Conservation (phyloP, 2,797 vertebrate genomes). For the Ibycter americanus region DNA sequence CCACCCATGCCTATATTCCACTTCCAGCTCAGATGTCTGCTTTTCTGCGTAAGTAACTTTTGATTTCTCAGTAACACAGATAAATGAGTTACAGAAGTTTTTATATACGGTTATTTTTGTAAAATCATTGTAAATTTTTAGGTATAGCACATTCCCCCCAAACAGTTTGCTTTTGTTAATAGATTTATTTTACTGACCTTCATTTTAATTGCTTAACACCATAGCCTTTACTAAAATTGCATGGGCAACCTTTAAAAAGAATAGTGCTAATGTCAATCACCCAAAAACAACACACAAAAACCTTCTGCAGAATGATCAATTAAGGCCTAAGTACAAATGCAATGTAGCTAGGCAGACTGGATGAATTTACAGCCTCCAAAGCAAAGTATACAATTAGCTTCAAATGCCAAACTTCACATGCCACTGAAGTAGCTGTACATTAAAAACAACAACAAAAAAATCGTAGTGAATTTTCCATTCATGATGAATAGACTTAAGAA, state of each 20-base stretch:
- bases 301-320: conserved; percentile 31
- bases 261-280: conserved; percentile 37
- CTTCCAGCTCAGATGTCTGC: background rate
- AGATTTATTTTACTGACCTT: conserved; percentile 57
- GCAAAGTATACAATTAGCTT: conserved; percentile 74
- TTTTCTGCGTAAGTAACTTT: background rate
- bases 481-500: conserved; percentile 53
- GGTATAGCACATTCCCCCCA: background rate
- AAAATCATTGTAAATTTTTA: background rate
- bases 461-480: conserved; percentile 11
- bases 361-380: conserved; percentile 60
- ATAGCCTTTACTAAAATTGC: background rate
- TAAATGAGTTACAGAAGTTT: background rate
- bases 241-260: conserved; percentile 51
- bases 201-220: conserved; percentile 23
- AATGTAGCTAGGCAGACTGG: background rate
- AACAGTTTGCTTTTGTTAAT: conserved; percentile 39
- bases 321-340: conserved; percentile 26
- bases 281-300: background rate
- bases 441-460: conserved; percentile 37
- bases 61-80: background rate
- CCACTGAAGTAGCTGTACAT: conserved; percentile 62
- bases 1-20: background rate
- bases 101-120: background rate
- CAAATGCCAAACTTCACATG: conserved; percentile 71